Conservation (phyloP, 2,888 invertebrate genomes). For the Myopa testacea region DNA sequence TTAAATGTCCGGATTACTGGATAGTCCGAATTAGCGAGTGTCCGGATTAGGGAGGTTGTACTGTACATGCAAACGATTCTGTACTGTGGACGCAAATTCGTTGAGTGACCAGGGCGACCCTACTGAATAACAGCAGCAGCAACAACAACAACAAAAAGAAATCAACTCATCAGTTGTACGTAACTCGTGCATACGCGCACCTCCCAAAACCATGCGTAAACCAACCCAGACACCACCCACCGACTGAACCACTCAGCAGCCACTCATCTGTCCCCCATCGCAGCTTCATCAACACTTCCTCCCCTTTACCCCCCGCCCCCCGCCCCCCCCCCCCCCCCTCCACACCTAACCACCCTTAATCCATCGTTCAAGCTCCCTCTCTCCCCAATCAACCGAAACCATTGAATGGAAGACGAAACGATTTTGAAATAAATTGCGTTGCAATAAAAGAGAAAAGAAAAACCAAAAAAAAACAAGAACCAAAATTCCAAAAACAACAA, state of each 20-base stretch:
- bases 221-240: too few species aligned
- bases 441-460: constrained; percentile 56
- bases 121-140: constrained; percentile 6
- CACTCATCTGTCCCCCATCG: too few species aligned
- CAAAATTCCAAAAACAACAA: constrained; percentile 1
- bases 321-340: neutral
- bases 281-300: neutral
- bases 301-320: neutral
- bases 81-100: constrained; percentile 39
- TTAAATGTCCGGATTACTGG: too few species aligned
- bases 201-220: too few species aligned
- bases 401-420: constrained; percentile 58
- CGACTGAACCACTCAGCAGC: too few species aligned
- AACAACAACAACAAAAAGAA: constrained; percentile 11
- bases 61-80: constrained; percentile 30
- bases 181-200: constrained; percentile 29
- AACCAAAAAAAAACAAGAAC: constrained; percentile 14
- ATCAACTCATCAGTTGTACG: constrained; percentile 33
- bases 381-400: neutral
- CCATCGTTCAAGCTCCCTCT: constrained; percentile 22
- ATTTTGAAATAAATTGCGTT: constrained; percentile 64
- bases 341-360: neutral
- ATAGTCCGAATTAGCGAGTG: too few species aligned
- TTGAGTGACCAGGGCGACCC: constrained; percentile 45
- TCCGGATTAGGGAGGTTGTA: too few species aligned